A percentile compares a stretch with the other conserved stretches of the same genome.
Conservation (phyloP, 2,888 invertebrate genomes). For the Himalopsyche kuldschensis region DNA sequence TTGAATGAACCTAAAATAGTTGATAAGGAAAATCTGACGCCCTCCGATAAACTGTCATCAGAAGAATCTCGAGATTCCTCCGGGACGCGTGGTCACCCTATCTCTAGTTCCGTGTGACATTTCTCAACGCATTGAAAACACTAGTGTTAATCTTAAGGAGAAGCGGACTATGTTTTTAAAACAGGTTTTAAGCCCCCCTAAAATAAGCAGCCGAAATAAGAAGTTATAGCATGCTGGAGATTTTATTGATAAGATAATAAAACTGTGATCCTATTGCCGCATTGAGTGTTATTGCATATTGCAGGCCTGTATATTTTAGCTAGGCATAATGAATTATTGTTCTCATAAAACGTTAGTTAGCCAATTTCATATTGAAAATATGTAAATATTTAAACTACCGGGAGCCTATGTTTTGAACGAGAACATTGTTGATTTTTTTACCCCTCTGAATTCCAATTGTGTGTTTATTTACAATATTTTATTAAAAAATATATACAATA, state of each 20-base stretch:
- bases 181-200: constrained; percentile 62
- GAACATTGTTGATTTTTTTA: no score
- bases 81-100: constrained; percentile 34
- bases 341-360: not conserved
- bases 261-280: constrained; percentile 6
- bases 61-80: not conserved
- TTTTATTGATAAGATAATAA: not conserved
- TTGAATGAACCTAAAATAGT: constrained; percentile 29
- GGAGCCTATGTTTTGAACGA: no score
- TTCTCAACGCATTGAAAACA: constrained; percentile 34
- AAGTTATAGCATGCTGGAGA: not conserved
- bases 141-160: constrained; percentile 52
- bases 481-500: no score
- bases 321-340: constrained; percentile 10
- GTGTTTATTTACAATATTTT: no score
- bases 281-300: not conserved
- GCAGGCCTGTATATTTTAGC: not conserved
- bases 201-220: constrained; percentile 52
- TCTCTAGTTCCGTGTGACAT: constrained; percentile 40
- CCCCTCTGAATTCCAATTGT: no score
- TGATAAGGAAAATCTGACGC: constrained; percentile 44
- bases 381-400: no score
- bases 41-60: constrained; percentile 6
- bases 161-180: constrained; percentile 60
- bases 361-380: no score